Evolutionary conservation across 1,140 invertebrate genomes (phyloP).

Genomic region (Apis laboriosa): DNA sequence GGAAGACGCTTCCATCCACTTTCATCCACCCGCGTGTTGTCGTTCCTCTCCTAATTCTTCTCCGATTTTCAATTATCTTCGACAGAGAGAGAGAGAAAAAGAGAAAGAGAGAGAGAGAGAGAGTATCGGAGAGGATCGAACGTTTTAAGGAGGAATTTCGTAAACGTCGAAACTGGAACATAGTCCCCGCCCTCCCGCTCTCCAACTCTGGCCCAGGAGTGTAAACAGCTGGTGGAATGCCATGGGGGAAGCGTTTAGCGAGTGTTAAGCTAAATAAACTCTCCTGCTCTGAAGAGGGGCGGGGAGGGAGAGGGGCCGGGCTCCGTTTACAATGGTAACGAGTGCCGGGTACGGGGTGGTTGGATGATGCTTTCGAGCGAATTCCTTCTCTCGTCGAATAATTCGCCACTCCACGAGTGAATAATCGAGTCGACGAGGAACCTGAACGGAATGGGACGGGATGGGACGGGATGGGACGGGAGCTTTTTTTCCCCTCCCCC

Average conservation of each 20-base stretch:
- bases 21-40: too few species aligned
- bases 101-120: background rate
- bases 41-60: background rate
- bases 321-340: slow-evolving; percentile 68
- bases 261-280: slow-evolving; percentile 74
- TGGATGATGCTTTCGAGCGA: slow-evolving; percentile 28
- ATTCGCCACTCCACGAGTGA: too few species aligned
- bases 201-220: slow-evolving; percentile 37
- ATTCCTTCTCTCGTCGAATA: slow-evolving; percentile 38
- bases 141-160: background rate
- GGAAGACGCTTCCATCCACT: too few species aligned
- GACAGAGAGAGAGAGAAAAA: background rate
- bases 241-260: slow-evolving; percentile 62
- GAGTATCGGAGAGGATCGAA: background rate
- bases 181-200: background rate
- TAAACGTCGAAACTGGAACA: slow-evolving; percentile 13
- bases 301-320: slow-evolving; percentile 3
- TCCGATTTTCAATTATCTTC: background rate
- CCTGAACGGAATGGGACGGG: too few species aligned
- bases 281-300: slow-evolving; percentile 14
- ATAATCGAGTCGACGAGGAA: too few species aligned
- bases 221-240: slow-evolving; percentile 67
- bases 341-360: slow-evolving; percentile 31
- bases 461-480: too few species aligned
- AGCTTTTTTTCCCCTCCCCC: too few species aligned